These are phyloP conservation scores for Leucania comma DNA, from an alignment of 2,888 invertebrate species.

Conservation along the genomic window DNA sequence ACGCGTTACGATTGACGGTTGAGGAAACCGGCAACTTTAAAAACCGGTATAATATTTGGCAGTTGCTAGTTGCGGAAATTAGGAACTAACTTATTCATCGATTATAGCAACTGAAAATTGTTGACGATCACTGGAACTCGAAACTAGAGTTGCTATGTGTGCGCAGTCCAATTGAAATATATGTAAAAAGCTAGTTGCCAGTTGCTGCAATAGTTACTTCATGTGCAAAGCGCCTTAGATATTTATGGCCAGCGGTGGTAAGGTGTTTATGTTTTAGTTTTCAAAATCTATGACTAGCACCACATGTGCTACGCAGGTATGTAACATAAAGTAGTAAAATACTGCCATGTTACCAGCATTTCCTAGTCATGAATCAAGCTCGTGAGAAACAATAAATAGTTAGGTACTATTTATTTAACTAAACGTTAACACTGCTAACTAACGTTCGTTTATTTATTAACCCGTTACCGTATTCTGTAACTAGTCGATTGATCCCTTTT, in stretches of 20 bases:
- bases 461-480: slow-evolving; percentile 19
- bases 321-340: not conserved
- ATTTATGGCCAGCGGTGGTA: not conserved
- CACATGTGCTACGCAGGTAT: not conserved
- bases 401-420: slow-evolving; percentile 1
- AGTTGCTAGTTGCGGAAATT: too few species aligned
- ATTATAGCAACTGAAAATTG: too few species aligned
- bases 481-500: slow-evolving; percentile 32
- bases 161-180: too few species aligned
- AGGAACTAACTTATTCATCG: too few species aligned
- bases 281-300: not conserved
- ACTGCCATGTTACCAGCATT: not conserved
- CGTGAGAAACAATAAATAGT: not conserved
- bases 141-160: too few species aligned
- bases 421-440: slow-evolving; percentile 11
- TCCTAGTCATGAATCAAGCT: not conserved
- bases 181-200: too few species aligned
- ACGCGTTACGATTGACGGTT: too few species aligned
- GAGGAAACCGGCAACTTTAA: too few species aligned
- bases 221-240: too few species aligned
- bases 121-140: too few species aligned
- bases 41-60: too few species aligned
- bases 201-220: too few species aligned
- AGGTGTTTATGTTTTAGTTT: slow-evolving; percentile 7
- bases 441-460: slow-evolving; percentile 14